Base-by-base conservation (phyloP, 2,113 vertebrate species). In the Pelvicachromis taeniatus region DNA sequence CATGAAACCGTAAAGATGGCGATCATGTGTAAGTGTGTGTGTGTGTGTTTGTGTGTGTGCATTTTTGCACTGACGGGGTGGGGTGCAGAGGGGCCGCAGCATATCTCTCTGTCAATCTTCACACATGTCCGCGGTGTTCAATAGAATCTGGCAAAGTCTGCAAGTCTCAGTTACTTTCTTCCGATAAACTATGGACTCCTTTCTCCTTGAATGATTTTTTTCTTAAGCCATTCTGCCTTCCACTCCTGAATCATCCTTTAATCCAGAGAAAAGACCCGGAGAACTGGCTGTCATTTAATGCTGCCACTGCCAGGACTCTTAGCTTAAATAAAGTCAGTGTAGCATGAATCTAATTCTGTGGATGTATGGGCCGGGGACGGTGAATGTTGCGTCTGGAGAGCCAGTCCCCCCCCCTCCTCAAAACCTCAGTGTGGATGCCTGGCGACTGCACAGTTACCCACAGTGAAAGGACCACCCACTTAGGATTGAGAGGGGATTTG, bases 401-500 rank as follows among this genome's bases (percentile, higher is more conserved):
- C 91, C 92, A 87, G 88, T 94, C 89, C 91, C 93, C 26, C 26
- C 26, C 94, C 93, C 95, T 90, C 53, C 77, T 80, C 21, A 93
- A 91, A 93, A 91, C 85, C 92, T 94, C 89, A 85, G 91, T 94
- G 92, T 89, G 87, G 95, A 96, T 96, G 96, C 95, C 91, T 96
- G 93, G 92, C 91, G 95, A 96, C 96, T 95, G 95, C 95, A 95
- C 95, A 85, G 95, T 95, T 95, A 96, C 96, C 95, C 94, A 91
- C 95, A 94, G 95, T 95, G 94, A 96, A 95, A 95, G 94, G 96
- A 97, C 96, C 96, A 97, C 96, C 96, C 96, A 97, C 95, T 96
- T 94, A 95, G 96, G 95, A 89, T 93, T 94, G 95, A 95, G 95
- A 95, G 95, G 96, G 94, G 95, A 95, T 95, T 96, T 96, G 90